These are phyloP conservation scores for Neopipo cinnamomea DNA, from an alignment of 2,113 vertebrate species.

Conservation along the genomic window DNA sequence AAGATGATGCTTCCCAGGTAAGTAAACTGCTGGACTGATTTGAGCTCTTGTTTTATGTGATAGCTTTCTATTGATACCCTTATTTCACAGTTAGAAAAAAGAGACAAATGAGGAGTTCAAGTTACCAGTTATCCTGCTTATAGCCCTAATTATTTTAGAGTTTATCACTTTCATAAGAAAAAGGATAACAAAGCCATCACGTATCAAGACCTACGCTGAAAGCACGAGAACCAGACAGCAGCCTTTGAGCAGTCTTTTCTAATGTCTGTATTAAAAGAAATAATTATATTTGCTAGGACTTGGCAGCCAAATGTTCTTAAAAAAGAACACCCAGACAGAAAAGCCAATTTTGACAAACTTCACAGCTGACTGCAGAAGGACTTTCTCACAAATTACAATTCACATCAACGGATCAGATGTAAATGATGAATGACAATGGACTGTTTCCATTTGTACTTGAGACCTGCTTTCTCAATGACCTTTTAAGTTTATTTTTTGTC, in stretches of 20 bases:
- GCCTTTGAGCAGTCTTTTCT: background rate
- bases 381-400: conserved; percentile 34
- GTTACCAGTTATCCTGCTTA: background rate
- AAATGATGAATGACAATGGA: conserved; percentile 43
- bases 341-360: background rate
- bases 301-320: conserved; percentile 1
- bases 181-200: background rate
- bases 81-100: background rate
- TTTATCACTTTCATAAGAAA: background rate
- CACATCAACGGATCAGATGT: conserved; percentile 18
- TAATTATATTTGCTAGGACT: conserved; percentile 14
- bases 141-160: background rate
- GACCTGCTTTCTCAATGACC: conserved; percentile 15
- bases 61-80: background rate
- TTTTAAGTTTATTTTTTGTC: conserved; percentile 61
- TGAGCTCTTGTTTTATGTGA: no score
- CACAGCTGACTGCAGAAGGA: background rate
- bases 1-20: no score
- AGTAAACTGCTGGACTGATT: no score
- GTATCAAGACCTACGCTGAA: background rate
- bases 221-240: background rate
- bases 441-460: conserved; percentile 21
- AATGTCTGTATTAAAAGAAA: background rate
- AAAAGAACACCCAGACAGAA: conserved; percentile 45
- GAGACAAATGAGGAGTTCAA: background rate